Percentiles rank a stretch among this genome's conserved stretches.
phyloP scores from a whole-genome alignment of 2,797 vertebrate genomes.

The Poeciliopsis paucimaculata region DNA sequence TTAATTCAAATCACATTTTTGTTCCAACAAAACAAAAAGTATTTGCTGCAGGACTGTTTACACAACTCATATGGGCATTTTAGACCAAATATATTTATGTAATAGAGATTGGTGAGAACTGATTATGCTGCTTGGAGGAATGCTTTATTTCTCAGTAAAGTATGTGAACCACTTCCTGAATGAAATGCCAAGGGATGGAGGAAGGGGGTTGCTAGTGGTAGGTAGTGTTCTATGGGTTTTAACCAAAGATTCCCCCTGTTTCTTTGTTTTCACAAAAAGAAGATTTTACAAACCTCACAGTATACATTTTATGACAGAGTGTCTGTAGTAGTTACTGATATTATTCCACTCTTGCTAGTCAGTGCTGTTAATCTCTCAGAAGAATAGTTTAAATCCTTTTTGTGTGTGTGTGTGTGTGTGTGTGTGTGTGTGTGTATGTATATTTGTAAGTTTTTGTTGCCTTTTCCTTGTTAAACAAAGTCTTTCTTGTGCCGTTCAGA shows the following conservation, averaged over 20 bases:
- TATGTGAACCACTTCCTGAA: not conserved
- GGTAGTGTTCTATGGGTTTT: not conserved
- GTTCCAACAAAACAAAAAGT: not conserved
- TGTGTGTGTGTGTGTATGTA: not conserved
- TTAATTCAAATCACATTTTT: not conserved
- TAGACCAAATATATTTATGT: not conserved
- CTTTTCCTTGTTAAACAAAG: conserved; percentile 11
- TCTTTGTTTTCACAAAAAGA: not conserved
- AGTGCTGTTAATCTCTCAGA: not conserved
- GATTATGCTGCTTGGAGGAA: not conserved
- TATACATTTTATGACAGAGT: not conserved
- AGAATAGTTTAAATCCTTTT: not conserved
- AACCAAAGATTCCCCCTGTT: not conserved
- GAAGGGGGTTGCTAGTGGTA: not conserved
- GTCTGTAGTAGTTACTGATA: not conserved
- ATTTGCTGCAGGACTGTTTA: not conserved
- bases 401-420: not conserved
- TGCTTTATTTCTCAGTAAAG: not conserved
- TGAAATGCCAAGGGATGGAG: not conserved
- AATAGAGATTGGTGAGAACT: not conserved
- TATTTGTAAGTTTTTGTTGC: not conserved
- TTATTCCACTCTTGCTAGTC: not conserved
- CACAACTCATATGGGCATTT: not conserved
- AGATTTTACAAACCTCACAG: not conserved
- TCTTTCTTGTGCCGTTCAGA: conserved; percentile 76